Conservation (phyloP, 2,888 invertebrate genomes). For the Aspidapion aeneum region DNA sequence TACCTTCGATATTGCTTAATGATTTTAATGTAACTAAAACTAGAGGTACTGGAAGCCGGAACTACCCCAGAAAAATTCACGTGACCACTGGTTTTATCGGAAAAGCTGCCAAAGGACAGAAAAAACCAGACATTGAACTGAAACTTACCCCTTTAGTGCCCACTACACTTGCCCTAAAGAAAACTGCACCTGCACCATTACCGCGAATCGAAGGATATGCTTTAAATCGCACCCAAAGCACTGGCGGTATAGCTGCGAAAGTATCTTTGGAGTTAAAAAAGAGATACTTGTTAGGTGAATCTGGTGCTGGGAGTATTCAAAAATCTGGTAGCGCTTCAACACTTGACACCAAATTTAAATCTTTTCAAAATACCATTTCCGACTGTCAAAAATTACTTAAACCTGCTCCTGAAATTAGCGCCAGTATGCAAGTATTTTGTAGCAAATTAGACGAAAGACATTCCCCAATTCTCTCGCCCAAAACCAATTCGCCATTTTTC, state of each 20-base stretch:
- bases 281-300: conserved; percentile 75
- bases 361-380: conserved; percentile 79
- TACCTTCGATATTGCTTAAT: conserved; percentile 74
- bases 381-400: conserved; percentile 85
- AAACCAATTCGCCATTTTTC: conserved; percentile 11
- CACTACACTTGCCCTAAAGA: conserved; percentile 31
- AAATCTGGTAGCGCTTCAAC: conserved; percentile 82
- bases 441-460: conserved; percentile 41
- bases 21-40: conserved; percentile 59
- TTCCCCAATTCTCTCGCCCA: conserved; percentile 37
- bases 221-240: conserved; percentile 78
- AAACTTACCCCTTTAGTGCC: conserved; percentile 47
- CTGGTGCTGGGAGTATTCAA: conserved; percentile 64
- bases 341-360: conserved; percentile 79
- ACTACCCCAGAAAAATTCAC: conserved; percentile 30
- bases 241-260: conserved; percentile 84
- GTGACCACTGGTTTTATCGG: conserved; percentile 48
- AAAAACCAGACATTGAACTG: conserved; percentile 41
- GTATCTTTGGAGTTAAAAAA: conserved; percentile 84
- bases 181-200: conserved; percentile 37
- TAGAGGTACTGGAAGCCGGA: conserved; percentile 43
- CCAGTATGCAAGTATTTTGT: conserved; percentile 68
- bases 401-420: conserved; percentile 63
- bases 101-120: conserved; percentile 39
- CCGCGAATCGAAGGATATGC: conserved; percentile 67